These are phyloP conservation scores for Drosophila paulistorum DNA, from an alignment of 1,140 invertebrate genomes.

Conservation along the genomic window DNA sequence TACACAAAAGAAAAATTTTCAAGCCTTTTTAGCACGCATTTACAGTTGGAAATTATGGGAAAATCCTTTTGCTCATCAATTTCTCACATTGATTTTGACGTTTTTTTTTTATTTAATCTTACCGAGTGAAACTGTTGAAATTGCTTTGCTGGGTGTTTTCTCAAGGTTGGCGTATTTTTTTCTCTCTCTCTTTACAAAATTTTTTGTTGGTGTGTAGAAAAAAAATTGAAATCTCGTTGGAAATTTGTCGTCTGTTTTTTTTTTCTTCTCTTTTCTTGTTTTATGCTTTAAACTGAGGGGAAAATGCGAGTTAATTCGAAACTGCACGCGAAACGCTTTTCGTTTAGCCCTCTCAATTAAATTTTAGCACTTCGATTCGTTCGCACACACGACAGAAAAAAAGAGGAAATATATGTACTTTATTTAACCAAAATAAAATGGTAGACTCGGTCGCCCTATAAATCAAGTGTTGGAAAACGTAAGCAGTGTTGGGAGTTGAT, in stretches of 20 bases:
- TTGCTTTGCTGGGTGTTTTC: conserved; percentile 70
- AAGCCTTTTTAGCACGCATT: conserved; percentile 61
- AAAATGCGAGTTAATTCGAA: conserved; percentile 29
- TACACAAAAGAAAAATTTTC: conserved; percentile 69
- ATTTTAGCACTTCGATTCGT: conserved; percentile 45
- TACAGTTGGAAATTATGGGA: conserved; percentile 33
- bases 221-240: conserved; percentile 59
- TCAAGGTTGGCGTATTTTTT: conserved; percentile 74
- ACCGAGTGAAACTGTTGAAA: conserved; percentile 68
- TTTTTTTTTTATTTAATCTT: conserved; percentile 42
- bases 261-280: conserved; percentile 3
- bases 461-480: too few species aligned
- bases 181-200: conserved; percentile 23
- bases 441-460: conserved; percentile 45
- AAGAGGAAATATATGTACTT: conserved; percentile 70
- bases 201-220: conserved; percentile 56
- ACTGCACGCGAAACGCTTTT: conserved; percentile 33
- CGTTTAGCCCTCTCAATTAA: conserved; percentile 23
- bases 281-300: conserved; percentile 15
- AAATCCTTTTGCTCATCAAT: conserved; percentile 20
- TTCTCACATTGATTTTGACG: conserved; percentile 19
- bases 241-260: conserved; percentile 40
- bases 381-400: conserved; percentile 70
- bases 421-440: conserved; percentile 80
- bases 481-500: too few species aligned